Evolutionary conservation across 2,888 invertebrate genomes (phyloP).

Genomic region (Mythimna impura): DNA sequence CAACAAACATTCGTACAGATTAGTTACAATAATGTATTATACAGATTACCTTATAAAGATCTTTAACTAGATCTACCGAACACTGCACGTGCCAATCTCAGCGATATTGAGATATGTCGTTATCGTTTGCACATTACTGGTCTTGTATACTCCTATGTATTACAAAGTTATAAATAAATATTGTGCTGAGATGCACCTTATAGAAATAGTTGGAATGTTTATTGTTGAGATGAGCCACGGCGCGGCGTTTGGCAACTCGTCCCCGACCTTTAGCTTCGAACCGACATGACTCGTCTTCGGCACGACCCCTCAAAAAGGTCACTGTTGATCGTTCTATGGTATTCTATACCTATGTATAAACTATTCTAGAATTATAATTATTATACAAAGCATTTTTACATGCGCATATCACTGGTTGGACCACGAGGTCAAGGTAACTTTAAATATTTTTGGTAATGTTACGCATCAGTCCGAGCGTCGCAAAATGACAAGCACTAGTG

Average conservation of each 20-base stretch:
- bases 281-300: constrained; percentile 80
- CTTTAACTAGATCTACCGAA: constrained; percentile 55
- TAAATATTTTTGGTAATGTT: constrained; percentile 88
- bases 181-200: constrained; percentile 74
- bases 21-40: constrained; percentile 74
- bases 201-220: constrained; percentile 83
- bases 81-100: constrained; percentile 43
- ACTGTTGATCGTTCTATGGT: constrained; percentile 62
- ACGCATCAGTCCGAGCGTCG: constrained; percentile 83
- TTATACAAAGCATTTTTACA: constrained; percentile 86
- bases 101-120: constrained; percentile 47
- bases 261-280: constrained; percentile 84
- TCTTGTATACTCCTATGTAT: constrained; percentile 51
- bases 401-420: constrained; percentile 86
- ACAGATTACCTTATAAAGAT: constrained; percentile 64
- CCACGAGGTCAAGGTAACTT: constrained; percentile 87
- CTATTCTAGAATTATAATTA: constrained; percentile 70
- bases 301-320: constrained; percentile 76
- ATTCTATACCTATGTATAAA: constrained; percentile 58
- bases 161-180: constrained; percentile 75
- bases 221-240: constrained; percentile 78
- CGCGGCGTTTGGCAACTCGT: constrained; percentile 81
- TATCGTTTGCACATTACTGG: constrained; percentile 50
- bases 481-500: constrained; percentile 72
- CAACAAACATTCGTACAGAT: constrained; percentile 78